Evolutionary conservation across 1,140 invertebrate species (phyloP).

Genomic region (Drosophila littoralis): DNA sequence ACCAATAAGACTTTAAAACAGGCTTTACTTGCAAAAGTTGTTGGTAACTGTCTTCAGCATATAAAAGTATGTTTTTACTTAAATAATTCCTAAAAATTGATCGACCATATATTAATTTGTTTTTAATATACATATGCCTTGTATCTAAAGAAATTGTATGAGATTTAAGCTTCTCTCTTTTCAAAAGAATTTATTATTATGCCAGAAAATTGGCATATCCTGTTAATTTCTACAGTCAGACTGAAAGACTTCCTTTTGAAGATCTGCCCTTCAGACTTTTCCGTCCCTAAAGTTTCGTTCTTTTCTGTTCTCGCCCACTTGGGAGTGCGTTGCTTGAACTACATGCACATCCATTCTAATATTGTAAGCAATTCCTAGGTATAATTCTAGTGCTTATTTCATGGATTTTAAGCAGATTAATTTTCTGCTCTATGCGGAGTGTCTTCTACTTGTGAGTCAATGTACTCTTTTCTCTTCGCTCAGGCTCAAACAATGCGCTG

Average conservation of each 20-base stretch:
- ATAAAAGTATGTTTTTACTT: no score
- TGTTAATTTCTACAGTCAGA: no score
- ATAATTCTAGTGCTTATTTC: slow-evolving; percentile 51
- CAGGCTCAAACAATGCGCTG: slow-evolving; percentile 34
- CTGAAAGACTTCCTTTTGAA: neutral
- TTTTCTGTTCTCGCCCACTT: neutral
- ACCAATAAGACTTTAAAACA: no score
- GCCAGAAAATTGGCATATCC: neutral
- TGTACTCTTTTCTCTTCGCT: slow-evolving; percentile 22
- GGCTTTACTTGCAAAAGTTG: no score
- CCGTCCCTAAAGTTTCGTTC: neutral
- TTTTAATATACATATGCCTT: no score
- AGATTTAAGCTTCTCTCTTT: no score
- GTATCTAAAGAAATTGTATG: no score
- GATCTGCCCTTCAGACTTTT: neutral
- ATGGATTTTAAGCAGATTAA: slow-evolving; percentile 65
- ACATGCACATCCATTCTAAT: neutral
- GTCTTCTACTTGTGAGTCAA: slow-evolving; percentile 29
- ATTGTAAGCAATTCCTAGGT: slow-evolving; percentile 22
- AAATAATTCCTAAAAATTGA: no score
- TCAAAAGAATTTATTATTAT: neutral
- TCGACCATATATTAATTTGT: no score
- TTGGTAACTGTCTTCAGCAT: no score
- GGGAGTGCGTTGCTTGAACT: neutral
- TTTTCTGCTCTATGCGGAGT: slow-evolving; percentile 34